Conservation (phyloP, 2,797 vertebrate species). For the Xyrichtys novacula region DNA sequence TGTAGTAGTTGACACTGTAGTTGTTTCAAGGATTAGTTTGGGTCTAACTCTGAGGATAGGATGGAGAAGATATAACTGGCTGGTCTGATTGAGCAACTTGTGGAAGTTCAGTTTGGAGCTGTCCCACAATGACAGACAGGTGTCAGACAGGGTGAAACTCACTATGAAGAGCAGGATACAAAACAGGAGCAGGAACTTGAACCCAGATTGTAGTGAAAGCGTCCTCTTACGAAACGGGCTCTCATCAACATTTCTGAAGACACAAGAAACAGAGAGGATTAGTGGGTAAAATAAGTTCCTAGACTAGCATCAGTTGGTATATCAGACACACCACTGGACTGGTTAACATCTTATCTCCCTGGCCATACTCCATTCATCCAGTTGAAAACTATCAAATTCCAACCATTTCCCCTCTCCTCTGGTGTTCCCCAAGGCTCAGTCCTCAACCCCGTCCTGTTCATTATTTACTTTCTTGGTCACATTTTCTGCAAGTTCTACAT, state of each 20-base stretch:
- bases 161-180: not conserved
- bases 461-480: too few relatives aligned
- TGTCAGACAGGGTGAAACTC: not conserved
- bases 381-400: too few relatives aligned
- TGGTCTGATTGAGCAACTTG: not conserved
- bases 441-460: too few relatives aligned
- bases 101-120: not conserved
- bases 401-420: too few relatives aligned
- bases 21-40: not conserved
- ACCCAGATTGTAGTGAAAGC: not conserved
- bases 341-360: too few relatives aligned
- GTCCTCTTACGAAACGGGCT: not conserved
- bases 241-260: slow-evolving; percentile 6
- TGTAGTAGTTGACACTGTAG: not conserved
- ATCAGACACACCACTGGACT: too few relatives aligned
- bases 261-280: slow-evolving; percentile 6
- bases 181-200: slow-evolving; percentile 37
- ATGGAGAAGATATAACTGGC: rapidly evolving
- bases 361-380: too few relatives aligned
- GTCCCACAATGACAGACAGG: not conserved
- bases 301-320: too few relatives aligned
- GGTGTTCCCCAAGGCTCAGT: too few relatives aligned
- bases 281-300: not conserved
- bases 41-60: not conserved
- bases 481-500: too few relatives aligned